Evolutionary conservation across 2,888 invertebrate species (phyloP), one percentile per base, ranked within the genome.

Genomic region (Scaptomyza reducta): DNA sequence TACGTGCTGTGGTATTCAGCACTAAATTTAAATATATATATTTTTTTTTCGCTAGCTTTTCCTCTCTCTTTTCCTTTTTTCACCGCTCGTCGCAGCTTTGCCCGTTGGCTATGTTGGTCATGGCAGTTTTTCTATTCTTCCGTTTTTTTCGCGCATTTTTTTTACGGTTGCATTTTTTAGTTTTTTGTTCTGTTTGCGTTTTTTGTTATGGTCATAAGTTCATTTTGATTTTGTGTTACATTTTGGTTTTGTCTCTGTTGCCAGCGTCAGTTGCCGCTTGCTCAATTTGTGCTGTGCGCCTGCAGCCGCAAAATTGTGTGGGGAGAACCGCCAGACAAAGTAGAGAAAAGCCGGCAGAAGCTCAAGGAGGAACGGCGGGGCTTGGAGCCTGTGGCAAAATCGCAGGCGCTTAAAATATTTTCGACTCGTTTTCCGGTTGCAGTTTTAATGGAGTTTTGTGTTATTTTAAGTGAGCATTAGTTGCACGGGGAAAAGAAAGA

Each of bases 1-100:
- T 86, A 88, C 86, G 89, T 86, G 85, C 88, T 87, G 81, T 75
- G 88, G 88, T 85, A 86, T 82, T 87, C 86, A 76, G 86, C 88
- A 86, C 87, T 86, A 88, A 86, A 86, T 86, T 86, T 86, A 87
- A 86, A 86, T 86, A 87, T 87, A 86, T 77, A 72, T 65, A 53
- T 54, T 63, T 53, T 45, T 57, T 45, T n/a, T 25, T 27, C 5
- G 14, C 33, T 33, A 41, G 42, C 53, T 56, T 33, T 50, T 55
- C 56, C 49, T 25, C 49, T 47, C 44, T 44, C 31, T 33, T 38
- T 25, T 44, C 38, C 29, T 61, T 68, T 31, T 49, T 45, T 33
- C 58, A 14, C 46, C 11, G 33, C 6, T 33, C 22, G 18, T 33
- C 33, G 33, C n/a, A 16, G 40, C 16, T 40, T 18, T 29, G 18